Evolutionary conservation across 2,113 vertebrate species (phyloP).

Genomic region (Labeo catla): DNA sequence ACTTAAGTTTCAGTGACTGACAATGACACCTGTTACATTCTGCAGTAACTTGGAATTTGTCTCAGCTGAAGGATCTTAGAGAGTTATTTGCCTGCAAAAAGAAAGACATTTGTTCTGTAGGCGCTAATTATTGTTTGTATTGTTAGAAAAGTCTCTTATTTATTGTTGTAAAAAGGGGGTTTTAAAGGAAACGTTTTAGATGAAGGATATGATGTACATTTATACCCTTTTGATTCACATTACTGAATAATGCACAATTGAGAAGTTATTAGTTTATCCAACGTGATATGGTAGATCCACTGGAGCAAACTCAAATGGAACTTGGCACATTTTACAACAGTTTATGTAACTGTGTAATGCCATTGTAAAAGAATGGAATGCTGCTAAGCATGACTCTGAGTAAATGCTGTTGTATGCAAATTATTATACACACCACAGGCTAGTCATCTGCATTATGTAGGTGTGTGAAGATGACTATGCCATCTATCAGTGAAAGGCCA

Average conservation of each 20-base stretch:
- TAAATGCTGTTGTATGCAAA: not conserved
- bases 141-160: slow-evolving; percentile 38
- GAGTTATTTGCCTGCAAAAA: not conserved
- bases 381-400: not conserved
- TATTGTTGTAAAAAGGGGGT: slow-evolving; percentile 23
- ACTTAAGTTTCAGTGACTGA: not conserved
- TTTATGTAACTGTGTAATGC: not conserved
- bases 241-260: not conserved
- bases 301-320: not conserved
- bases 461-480: slow-evolving; percentile 6
- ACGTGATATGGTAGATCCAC: not conserved
- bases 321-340: not conserved
- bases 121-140: not conserved
- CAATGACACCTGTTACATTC: not conserved
- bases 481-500: not conserved
- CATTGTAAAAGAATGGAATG: slow-evolving; percentile 29
- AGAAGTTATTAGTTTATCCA: not conserved
- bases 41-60: not conserved
- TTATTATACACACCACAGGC: not conserved
- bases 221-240: not conserved
- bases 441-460: slow-evolving; percentile 9
- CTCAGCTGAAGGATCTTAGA: not conserved
- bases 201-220: slow-evolving; percentile 24
- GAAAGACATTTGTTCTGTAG: not conserved
- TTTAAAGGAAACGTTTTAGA: not conserved